Conservation (phyloP, 2,797 vertebrate species). For the Moxostoma hubbsi region DNA sequence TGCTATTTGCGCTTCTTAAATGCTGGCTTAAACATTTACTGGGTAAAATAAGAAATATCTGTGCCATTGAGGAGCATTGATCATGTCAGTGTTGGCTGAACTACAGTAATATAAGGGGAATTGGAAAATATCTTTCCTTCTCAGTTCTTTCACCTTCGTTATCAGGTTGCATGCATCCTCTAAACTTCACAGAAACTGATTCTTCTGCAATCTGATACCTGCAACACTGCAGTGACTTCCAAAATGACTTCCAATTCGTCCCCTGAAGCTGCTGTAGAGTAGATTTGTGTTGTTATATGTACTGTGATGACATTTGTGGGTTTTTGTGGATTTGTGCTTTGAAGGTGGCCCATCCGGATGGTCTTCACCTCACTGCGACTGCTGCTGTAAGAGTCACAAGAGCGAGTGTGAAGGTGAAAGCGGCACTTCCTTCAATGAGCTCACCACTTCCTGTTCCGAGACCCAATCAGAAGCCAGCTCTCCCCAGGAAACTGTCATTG, state of each 20-base stretch:
- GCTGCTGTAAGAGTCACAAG: constrained; percentile 96
- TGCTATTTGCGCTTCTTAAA: neutral
- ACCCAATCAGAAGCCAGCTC: constrained; percentile 97
- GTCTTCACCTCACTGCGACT: constrained; percentile 93
- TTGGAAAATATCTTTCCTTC: constrained; percentile 26
- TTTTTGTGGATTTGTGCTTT: constrained; percentile 47
- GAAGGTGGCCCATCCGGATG: constrained; percentile 91
- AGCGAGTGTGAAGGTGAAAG: constrained; percentile 94
- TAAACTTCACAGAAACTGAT: neutral
- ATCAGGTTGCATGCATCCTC: constrained; percentile 43
- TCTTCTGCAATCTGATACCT: constrained; percentile 30
- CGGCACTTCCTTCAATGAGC: constrained; percentile 94
- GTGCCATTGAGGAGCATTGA: constrained; percentile 24
- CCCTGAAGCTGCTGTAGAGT: neutral
- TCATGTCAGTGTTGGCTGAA: constrained; percentile 20
- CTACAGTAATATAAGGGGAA: constrained; percentile 19
- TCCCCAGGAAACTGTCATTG: constrained; percentile 94
- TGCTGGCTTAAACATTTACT: constrained; percentile 13
- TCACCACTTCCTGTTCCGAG: constrained; percentile 97
- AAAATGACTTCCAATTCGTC: constrained; percentile 17
- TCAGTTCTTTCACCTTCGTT: constrained; percentile 40
- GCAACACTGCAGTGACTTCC: neutral
- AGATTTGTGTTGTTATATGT: constrained; percentile 42
- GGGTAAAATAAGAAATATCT: constrained; percentile 26
- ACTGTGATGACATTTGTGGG: constrained; percentile 44